Conservation (phyloP, 2,888 invertebrate genomes). For the Callyntrura guangdongensis region DNA sequence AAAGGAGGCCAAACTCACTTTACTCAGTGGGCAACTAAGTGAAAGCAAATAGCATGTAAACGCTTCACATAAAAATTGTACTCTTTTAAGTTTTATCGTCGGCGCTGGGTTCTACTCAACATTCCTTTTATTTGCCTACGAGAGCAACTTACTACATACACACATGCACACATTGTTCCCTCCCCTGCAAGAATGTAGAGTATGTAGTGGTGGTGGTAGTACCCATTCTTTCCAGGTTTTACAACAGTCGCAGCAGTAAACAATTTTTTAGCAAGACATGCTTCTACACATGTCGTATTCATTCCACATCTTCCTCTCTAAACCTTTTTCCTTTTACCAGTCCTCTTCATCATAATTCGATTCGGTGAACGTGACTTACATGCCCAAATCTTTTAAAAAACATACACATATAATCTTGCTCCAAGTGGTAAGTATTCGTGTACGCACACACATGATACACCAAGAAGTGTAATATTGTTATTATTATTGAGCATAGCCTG, state of each 20-base stretch:
- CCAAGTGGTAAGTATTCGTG: background rate
- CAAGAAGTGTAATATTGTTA: conserved; percentile 45
- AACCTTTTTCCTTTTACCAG: conserved; percentile 51
- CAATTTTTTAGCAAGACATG: conserved; percentile 3
- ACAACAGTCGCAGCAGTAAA: conserved; percentile 25
- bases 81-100: background rate
- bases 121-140: background rate
- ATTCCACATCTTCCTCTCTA: background rate
- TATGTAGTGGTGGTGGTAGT: too few species aligned
- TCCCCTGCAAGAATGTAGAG: too few species aligned
- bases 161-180: too few species aligned
- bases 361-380: conserved; percentile 68
- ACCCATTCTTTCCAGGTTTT: background rate
- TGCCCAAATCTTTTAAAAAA: conserved; percentile 15
- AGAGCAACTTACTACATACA: background rate
- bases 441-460: conserved; percentile 21
- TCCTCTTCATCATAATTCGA: conserved; percentile 57
- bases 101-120: background rate
- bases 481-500: conserved; percentile 68
- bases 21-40: conserved; percentile 42
- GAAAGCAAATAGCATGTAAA: conserved; percentile 40
- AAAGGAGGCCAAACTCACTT: conserved; percentile 59
- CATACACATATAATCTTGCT: too few species aligned
- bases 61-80: conserved; percentile 22
- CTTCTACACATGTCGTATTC: background rate